Evolutionary conservation across 1,140 invertebrate genomes (phyloP), one percentile per base, ranked within the genome.

Genomic region (Nebria ingens): DNA sequence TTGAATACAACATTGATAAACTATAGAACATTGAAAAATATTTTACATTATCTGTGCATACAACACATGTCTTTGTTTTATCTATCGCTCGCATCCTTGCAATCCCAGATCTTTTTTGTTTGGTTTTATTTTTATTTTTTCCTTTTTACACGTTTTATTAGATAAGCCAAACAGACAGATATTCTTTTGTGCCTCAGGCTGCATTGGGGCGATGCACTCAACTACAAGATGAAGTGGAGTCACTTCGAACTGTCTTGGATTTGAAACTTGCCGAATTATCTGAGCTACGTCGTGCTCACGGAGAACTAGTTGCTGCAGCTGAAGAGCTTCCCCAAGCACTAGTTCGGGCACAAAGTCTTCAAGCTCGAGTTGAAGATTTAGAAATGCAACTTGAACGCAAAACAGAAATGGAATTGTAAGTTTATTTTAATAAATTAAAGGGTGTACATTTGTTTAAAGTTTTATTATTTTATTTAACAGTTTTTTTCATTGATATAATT

Each of bases 161-260:
- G 40, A 45, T 12, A 12, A 17, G 40, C 40, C 9, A 17, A 4
- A 6, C 40, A 45, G 40, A 45, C 6, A 45, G 17, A 17, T 45
- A 17, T 45, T 45, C 9, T 45, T 9, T 45, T 45, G 9, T 45
- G 17, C 40, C 40, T 45, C 40, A 45, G 40, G 40, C 40, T 45
- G 40, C 40, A 45, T 17, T 45, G 15, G 40, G 40, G 17, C 40
- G 40, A 6, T 45, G 40, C 17, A 45, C 40, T 45, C 40, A 45
- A 45, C 40, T 45, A 4, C 40, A 45, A 17, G 40, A 45, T 45
- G 40, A 91, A 70, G 83, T 86, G 0, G 82, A 86, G 53, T 89
- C 86, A 0, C 67, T 89, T 50, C 76, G 85, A 40, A 81, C 82
- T 19, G 87, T 90, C 0, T 72, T 91, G 3, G 87, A 89, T 52